Evolutionary conservation across 2,113 vertebrate species (phyloP), one percentile per base, ranked within the genome.

Genomic region (Takifugu bimaculatus): DNA sequence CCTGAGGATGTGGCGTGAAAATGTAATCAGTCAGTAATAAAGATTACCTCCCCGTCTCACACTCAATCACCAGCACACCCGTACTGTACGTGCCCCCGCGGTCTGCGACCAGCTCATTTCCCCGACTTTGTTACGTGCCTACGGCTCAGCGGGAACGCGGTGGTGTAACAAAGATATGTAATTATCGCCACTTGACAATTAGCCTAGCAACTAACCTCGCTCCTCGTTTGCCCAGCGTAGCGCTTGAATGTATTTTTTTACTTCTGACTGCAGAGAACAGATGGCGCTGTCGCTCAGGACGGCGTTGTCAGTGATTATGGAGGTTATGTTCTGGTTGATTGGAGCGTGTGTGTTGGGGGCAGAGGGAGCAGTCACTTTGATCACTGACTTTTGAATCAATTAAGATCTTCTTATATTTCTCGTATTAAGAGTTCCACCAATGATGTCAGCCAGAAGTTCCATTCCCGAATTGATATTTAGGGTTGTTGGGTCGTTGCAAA

Each of bases 161-260:
- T 91, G 92, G 85, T 90, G 91, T 84, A 91, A 91, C 91, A 92
- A 93, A 94, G 91, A 89, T 85, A 69, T 91, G 90, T 90, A 94
- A 96, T 96, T 94, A 94, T 92, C 91, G 91, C 94, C 93, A 94
- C 95, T 92, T 94, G 91, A 93, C 92, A 94, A 95, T 96, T 94
- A 96, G 92, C 92, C 87, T 88, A 82, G 90, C 91, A 91, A 93
- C 90, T 88, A 91, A 92, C 92, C 90, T 85, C 85, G 90, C 88
- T 92, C 91, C 93, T 93, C 94, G 96, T 94, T 97, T 94, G 88
- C 91, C 88, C 85, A 84, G 89, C 86, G 86, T 86, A 89, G 88
- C 91, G 90, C 91, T 89, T 79, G 89, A 90, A 90, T 90, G 92
- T 86, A 90, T 57, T 50, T 39, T 50, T 6, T 28, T 11, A 47